A percentile compares a stretch with the other conserved stretches of the same genome.
These are phyloP conservation scores for Schizothorax lantsangensis DNA, from an alignment of 2,797 vertebrate genomes.

Conservation along the genomic window DNA sequence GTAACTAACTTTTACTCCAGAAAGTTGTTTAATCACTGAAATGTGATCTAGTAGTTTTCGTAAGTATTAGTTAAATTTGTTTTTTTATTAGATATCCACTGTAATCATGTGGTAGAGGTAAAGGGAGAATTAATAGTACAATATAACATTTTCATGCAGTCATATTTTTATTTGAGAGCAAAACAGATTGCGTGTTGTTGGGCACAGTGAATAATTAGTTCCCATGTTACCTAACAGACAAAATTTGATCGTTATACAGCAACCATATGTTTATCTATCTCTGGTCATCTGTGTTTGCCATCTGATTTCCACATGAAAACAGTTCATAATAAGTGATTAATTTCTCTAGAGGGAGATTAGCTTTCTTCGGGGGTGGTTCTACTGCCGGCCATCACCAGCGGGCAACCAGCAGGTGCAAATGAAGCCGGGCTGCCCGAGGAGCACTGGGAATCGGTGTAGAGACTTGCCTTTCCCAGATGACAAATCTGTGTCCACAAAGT, in stretches of 20 bases:
- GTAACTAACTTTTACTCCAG: not conserved
- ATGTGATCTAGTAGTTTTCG: not conserved
- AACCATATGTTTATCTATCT: constrained; percentile 15
- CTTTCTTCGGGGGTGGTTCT: constrained; percentile 9
- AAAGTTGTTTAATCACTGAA: not conserved
- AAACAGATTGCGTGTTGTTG: not conserved
- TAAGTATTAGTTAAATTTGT: not conserved
- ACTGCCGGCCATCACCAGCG: not conserved
- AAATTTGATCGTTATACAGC: not conserved
- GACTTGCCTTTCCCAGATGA: constrained; percentile 48
- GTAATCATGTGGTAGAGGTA: not conserved
- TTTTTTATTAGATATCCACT: not conserved
- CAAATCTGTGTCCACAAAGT: constrained; percentile 22
- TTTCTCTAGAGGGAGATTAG: constrained; percentile 53
- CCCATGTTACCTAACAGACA: not conserved
- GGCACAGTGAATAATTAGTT: constrained; percentile 11
- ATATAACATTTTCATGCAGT: not conserved
- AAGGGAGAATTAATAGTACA: not conserved
- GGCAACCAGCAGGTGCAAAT: constrained; percentile 58
- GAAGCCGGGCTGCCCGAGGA: constrained; percentile 23
- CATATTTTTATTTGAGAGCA: constrained; percentile 24
- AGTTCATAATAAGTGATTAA: constrained; percentile 31
- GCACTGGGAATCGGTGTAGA: constrained; percentile 13
- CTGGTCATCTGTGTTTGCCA: constrained; percentile 48
- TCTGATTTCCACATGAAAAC: constrained; percentile 44